These are phyloP conservation scores for Dermatophagoides farinae DNA, from an alignment of 1,140 invertebrate species.

Conservation along the genomic window DNA sequence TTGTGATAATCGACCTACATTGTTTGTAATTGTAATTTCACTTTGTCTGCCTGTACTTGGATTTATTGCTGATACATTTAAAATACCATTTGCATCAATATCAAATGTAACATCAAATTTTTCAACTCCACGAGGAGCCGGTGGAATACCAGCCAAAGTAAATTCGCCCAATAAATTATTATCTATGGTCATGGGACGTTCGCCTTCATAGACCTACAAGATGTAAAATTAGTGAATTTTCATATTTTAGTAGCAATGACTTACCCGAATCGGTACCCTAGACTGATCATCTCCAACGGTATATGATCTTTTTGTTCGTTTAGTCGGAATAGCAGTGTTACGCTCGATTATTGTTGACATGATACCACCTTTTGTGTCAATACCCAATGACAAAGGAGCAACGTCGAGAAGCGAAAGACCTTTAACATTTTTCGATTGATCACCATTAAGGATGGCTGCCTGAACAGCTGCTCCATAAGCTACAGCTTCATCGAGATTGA, in stretches of 20 bases:
- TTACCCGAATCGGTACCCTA: constrained; percentile 55
- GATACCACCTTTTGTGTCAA: constrained; percentile 87
- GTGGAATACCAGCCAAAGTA: constrained; percentile 36
- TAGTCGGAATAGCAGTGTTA: constrained; percentile 87
- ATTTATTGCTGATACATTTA: constrained; percentile 35
- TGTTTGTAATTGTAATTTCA: constrained; percentile 94
- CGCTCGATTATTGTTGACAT: constrained; percentile 88
- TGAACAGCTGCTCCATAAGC: constrained; percentile 58
- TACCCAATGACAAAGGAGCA: constrained; percentile 79
- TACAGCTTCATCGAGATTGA: constrained; percentile 78
- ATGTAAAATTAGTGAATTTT: no score
- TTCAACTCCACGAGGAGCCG: constrained; percentile 36
- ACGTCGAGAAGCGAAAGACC: constrained; percentile 81
- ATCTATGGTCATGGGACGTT: constrained; percentile 39
- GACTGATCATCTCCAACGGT: constrained; percentile 94
- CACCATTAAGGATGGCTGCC: constrained; percentile 63
- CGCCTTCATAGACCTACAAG: constrained; percentile 36
- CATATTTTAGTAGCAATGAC: not conserved
- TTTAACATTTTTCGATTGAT: constrained; percentile 76
- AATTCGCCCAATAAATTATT: constrained; percentile 38
- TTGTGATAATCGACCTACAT: constrained; percentile 84
- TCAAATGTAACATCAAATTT: constrained; percentile 33
- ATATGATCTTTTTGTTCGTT: constrained; percentile 85
- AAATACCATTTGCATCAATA: constrained; percentile 28
- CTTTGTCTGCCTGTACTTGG: constrained; percentile 77